Evolutionary conservation across 2,888 invertebrate genomes (phyloP), one percentile per base, ranked within the genome.

Genomic region (Leptura quadrifasciata): DNA sequence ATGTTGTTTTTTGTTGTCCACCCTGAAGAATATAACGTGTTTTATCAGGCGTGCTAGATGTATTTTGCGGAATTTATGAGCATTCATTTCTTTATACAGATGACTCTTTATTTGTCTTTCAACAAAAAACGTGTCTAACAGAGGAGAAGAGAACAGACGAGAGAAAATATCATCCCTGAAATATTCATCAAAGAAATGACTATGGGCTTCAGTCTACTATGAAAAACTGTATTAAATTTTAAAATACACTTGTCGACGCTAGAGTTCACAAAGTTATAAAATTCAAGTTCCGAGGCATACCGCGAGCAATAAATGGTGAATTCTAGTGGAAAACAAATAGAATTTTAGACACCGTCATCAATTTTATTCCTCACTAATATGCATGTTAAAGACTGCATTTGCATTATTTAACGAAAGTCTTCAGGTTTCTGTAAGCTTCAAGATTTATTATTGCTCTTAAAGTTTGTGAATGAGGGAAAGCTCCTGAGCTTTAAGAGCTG

Each of bases 311-410:
- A 17, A 69, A 69, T 35, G 35, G 17, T 1, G 20, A n/a, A 15
- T 24, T 27, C 35, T 12, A 17, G 35, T 35, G 57, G 68, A 39
- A 69, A 39, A 71, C 71, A 71, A 71, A 71, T 52, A 71, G 61
- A 71, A 71, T 57, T 24, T 27, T 52, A 24, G 61, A 27, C 71
- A 31, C 57, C 71, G 71, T 27, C 71, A 61, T 47, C 71, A 47
- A 52, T 61, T 57, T 47, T 10, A 18, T 24, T 18, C 27, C 60
- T 18, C 61, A 57, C 71, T 71, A 71, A 71, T 71, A 71, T 80
- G 80, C 82, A 82, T 81, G 77, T 81, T 81, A 82, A 81, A 79
- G 72, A 80, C 75, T 77, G 79, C 77, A 81, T 80, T 82, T 80
- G 79, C 80, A 82, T 80, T 79, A 82, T 80, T 80, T 81, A 77